Evolutionary conservation across 2,113 vertebrate species (phyloP).

Genomic region (Colaptes auratus): DNA sequence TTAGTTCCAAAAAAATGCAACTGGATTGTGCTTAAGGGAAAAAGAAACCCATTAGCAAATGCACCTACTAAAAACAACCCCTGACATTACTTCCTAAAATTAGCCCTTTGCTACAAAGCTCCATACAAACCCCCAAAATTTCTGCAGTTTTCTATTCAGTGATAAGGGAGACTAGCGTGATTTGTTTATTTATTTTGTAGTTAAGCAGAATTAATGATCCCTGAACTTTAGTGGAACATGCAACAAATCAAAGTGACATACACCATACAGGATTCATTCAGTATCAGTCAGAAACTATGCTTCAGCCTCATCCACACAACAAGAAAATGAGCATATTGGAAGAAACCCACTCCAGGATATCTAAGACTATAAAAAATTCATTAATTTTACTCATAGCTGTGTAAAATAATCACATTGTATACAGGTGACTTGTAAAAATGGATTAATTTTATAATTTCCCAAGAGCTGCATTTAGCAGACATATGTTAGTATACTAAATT

Average conservation of each 20-base stretch:
- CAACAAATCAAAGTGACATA: slow-evolving; percentile 21
- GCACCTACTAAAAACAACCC: not conserved
- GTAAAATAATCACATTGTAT: slow-evolving; percentile 41
- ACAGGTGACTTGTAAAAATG: slow-evolving; percentile 50
- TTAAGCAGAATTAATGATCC: not conserved
- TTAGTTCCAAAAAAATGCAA: not conserved
- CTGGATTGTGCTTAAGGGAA: not conserved
- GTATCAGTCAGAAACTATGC: not conserved
- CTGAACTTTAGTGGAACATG: not conserved
- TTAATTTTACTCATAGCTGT: slow-evolving; percentile 41
- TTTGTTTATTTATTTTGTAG: not conserved
- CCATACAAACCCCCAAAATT: not conserved
- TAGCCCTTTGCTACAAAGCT: not conserved
- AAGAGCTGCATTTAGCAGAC: slow-evolving; percentile 8
- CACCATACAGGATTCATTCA: not conserved
- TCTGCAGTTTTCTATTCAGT: not conserved
- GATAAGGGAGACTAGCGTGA: not conserved
- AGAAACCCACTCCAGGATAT: not conserved
- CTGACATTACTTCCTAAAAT: not conserved
- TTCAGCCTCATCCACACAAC: not conserved
- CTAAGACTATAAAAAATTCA: not conserved
- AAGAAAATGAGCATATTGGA: not conserved
- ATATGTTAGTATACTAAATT: not conserved
- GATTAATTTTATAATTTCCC: slow-evolving; percentile 58
- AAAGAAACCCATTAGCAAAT: not conserved